phyloP scores from a whole-genome alignment of 2,888 invertebrate species.

The Dyspetes luteomarginatus region DNA sequence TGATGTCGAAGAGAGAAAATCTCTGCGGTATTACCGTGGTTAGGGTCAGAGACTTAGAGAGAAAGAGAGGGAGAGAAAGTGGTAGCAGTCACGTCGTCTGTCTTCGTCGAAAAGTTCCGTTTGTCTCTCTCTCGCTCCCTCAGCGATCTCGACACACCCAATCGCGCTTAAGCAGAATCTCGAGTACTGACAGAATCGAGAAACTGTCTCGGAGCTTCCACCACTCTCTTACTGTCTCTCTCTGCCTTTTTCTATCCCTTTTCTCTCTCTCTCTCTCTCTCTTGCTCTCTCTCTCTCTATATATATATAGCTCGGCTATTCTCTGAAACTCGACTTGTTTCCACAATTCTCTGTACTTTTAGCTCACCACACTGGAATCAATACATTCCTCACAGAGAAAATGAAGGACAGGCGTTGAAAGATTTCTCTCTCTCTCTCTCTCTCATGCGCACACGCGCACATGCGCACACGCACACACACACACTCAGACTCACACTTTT shows the following conservation, averaged over 20 bases:
- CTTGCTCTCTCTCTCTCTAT: no score
- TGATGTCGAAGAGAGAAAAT: slow-evolving; percentile 60
- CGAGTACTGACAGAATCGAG: slow-evolving; percentile 64
- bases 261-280: neutral
- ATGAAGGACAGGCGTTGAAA: slow-evolving; percentile 18
- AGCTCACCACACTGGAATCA: slow-evolving; percentile 51
- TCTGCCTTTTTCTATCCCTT: neutral
- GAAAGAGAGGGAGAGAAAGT: slow-evolving; percentile 14
- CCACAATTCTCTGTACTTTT: slow-evolving; percentile 34
- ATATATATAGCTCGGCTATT: no score
- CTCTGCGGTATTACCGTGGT: slow-evolving; percentile 41
- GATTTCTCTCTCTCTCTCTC: neutral
- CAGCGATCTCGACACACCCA: slow-evolving; percentile 58
- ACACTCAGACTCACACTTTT: no score
- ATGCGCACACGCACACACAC: no score
- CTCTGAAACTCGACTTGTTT: slow-evolving; percentile 28
- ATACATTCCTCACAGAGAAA: slow-evolving; percentile 5
- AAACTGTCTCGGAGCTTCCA: slow-evolving; percentile 58
- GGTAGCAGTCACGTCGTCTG: slow-evolving; percentile 28
- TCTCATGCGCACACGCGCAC: no score
- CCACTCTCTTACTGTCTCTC: neutral
- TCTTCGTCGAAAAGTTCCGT: slow-evolving; percentile 47
- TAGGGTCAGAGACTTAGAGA: neutral
- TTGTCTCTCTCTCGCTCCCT: slow-evolving; percentile 4
- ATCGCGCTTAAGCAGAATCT: slow-evolving; percentile 61